Evolutionary conservation across 2,888 invertebrate species (phyloP).

Genomic region (Drosophila demipolita): DNA sequence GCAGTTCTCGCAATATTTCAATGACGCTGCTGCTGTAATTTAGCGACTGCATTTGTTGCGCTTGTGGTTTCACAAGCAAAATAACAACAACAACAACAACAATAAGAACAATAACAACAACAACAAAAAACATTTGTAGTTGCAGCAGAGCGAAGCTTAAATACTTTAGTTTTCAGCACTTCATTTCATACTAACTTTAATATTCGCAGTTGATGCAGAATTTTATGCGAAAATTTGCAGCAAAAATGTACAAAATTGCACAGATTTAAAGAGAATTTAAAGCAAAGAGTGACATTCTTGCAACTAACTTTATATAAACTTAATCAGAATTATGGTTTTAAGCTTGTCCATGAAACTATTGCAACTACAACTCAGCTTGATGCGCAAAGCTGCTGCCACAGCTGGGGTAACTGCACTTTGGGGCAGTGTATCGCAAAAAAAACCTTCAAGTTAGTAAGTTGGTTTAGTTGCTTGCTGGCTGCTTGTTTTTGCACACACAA

Average conservation of each 20-base stretch:
- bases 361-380: no score
- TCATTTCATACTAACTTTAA: background rate
- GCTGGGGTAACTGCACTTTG: background rate
- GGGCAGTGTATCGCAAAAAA: conserved; percentile 14
- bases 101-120: conserved; percentile 15
- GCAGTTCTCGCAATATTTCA: conserved; percentile 46
- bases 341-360: background rate
- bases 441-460: conserved; percentile 38
- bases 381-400: background rate
- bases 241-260: background rate
- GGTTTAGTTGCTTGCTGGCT: conserved; percentile 26
- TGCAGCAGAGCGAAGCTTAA: conserved; percentile 20
- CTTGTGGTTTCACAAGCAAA: conserved; percentile 62
- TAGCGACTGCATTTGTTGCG: conserved; percentile 73
- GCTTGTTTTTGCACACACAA: conserved; percentile 48
- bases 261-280: background rate
- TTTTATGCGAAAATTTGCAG: rapidly evolving
- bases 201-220: background rate
- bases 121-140: background rate
- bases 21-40: conserved; percentile 64
- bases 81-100: conserved; percentile 16
- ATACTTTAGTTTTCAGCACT: conserved; percentile 6
- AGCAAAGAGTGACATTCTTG: background rate
- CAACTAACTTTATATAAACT: background rate
- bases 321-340: background rate